These are phyloP conservation scores for Scarus forsteni DNA, from an alignment of 2,797 vertebrate species.

Conservation along the genomic window DNA sequence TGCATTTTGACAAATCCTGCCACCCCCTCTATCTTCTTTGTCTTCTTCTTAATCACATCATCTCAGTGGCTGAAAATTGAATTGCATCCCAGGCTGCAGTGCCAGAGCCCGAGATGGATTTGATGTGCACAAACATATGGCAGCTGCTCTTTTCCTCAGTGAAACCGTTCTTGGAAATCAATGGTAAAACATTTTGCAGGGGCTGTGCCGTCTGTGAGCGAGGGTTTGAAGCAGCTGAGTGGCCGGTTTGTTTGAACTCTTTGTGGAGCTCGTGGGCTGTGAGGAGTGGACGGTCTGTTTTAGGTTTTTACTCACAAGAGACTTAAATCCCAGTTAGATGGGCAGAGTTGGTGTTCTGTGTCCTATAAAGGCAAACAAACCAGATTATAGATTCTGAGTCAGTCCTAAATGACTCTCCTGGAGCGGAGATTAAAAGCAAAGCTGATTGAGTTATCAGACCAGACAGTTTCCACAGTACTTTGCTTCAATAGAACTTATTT, in stretches of 20 bases:
- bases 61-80: conserved; percentile 46
- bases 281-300: conserved; percentile 17
- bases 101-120: conserved; percentile 55
- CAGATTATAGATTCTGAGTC: conserved; percentile 34
- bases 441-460: background rate
- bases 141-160: conserved; percentile 20
- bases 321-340: conserved; percentile 30
- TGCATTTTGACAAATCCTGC: conserved; percentile 43
- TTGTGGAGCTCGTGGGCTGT: conserved; percentile 4
- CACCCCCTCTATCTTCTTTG: conserved; percentile 2
- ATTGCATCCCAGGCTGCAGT: conserved; percentile 46
- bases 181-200: conserved; percentile 54
- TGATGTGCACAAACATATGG: conserved; percentile 43
- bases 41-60: conserved; percentile 51
- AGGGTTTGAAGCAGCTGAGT: conserved; percentile 14
- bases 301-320: background rate
- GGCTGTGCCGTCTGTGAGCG: background rate
- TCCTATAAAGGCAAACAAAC: conserved; percentile 30
- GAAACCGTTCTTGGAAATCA: conserved; percentile 50
- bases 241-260: conserved; percentile 23
- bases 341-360: conserved; percentile 2
- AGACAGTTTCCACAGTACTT: background rate
- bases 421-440: conserved; percentile 13
- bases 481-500: too few species aligned
- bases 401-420: conserved; percentile 26